Base-by-base conservation (phyloP, 2,797 vertebrate genomes). In the Thalassophryne amazonica region DNA sequence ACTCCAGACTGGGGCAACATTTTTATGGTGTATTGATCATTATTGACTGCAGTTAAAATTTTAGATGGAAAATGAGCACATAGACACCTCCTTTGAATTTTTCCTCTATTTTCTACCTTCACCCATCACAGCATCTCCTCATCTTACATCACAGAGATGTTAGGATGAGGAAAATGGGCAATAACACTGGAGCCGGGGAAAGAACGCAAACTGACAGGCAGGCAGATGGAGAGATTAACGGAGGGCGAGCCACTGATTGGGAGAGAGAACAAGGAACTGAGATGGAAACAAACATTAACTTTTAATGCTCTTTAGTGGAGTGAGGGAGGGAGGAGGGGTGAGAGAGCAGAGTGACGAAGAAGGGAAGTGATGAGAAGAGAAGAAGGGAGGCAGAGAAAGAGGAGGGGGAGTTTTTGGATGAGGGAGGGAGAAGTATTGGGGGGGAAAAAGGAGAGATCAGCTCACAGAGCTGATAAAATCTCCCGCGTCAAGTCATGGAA, bases 401-500 rank as follows among this genome's bases (percentile, higher is more conserved):
- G 47, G 40, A 41, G 51, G 42, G 55, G 37, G 55, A 58, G 54
- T 63, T 84, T 76, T 58, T 19, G 10, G 45, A 33, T 36, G 63
- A 49, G 63, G 25, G 43, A 60, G 52, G 39, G 73, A 77, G 89
- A 87, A 76, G 37, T 20, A 69, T 80, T 72, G 64, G 20, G 60
- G 82, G 70, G 57, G 78, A 71, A 72, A 78, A 66, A 71, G 67
- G 70, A 70, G 83, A 83, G 85, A 90, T 77, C 86, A 69, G 58
- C 80, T 84, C 87, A 84, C 70, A 83, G 53, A 63, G 74, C 79
- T 76, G 67, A 69, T 63, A 69, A 50, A 63, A 73, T 58, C 74
- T 72, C 74, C 68, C 50, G 83, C 69, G 69, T 78, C 85, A 73
- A 83, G 86, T 88, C 87, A 96, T 96, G 94, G 94, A 96, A 85